A percentile compares a stretch with the other conserved stretches of the same genome.
Evolutionary conservation across 2,888 invertebrate species (phyloP).

Genomic region (Aromia moschata): DNA sequence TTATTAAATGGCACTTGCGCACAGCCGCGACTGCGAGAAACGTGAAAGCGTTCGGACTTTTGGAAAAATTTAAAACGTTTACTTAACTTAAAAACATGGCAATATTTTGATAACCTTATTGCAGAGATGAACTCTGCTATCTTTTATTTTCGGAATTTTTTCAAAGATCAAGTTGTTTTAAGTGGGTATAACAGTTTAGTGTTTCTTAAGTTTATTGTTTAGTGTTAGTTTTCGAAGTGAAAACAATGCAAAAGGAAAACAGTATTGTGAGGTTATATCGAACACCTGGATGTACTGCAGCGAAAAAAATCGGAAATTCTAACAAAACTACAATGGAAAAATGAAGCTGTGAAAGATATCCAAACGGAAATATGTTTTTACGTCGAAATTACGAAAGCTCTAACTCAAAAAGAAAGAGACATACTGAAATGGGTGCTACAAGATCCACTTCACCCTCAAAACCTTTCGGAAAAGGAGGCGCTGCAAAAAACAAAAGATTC

Average conservation of each 20-base stretch:
- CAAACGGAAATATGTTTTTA: conserved; percentile 85
- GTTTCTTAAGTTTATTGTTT: neutral
- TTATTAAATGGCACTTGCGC: no score
- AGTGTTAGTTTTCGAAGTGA: conserved; percentile 3
- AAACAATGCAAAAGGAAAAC: conserved; percentile 37
- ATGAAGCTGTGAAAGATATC: conserved; percentile 65
- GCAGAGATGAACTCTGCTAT: conserved; percentile 30
- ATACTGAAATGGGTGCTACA: conserved; percentile 82
- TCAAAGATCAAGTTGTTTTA: neutral
- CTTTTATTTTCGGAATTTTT: conserved; percentile 14
- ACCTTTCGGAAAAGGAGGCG: conserved; percentile 66
- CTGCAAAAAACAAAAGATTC: conserved; percentile 62
- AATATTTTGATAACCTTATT: conserved; percentile 15
- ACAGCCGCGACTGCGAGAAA: no score
- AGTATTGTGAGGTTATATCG: conserved; percentile 69
- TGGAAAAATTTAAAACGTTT: neutral
- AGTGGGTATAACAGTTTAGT: neutral
- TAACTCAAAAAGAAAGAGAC: conserved; percentile 70
- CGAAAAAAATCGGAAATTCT: conserved; percentile 70
- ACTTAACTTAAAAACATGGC: neutral
- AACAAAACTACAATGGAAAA: conserved; percentile 64
- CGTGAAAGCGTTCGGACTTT: neutral
- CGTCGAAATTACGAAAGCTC: conserved; percentile 70
- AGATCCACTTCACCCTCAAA: conserved; percentile 72
- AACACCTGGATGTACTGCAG: conserved; percentile 69